Base-by-base conservation (phyloP, 2,113 vertebrate genomes). In the Steatornis caripensis region DNA sequence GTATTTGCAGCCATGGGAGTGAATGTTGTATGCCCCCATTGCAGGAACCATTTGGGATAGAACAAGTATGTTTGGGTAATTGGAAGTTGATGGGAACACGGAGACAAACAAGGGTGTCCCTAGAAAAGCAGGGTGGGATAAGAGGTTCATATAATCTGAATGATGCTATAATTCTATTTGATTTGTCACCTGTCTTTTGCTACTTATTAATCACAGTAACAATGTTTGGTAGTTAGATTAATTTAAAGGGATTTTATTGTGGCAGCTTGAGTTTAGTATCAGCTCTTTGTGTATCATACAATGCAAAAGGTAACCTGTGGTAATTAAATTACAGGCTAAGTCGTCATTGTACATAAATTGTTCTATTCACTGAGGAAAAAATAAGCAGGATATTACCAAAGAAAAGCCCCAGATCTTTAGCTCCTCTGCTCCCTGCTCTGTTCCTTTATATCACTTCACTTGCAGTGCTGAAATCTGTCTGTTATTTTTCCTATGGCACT, bases 141-240 rank as follows among this genome's bases (percentile, higher is more conserved):
- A 39, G 36, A 60, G 9, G 26, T 78, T 83, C 22, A 2, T 87
- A 24, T 76, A n/a, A 32, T 71, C 21, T 72, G 45, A 91, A 46
- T 76, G n/a, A 26, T 66, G 29, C 69, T 87, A 0, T 82, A 81
- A 68, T 81, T 84, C 64, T 74, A 1, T 82, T 89, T 78, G 39
- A 79, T 90, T 94, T 89, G 60, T 92, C 83, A 57, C 79, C 69
- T 96, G 60, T n/a, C 60, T 89, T 76, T 96, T 93, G 65, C 77
- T 87, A 66, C 74, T 93, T 86, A 68, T 92, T 92, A 89, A 87
- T 90, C 80, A 79, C 34, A 84, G 64, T 69, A 84, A 66, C 66
- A 86, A 49, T 34, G 46, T 80, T 93, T 90, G 32, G 58, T 89
- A 55, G 61, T 70, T 84, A 55, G 84, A 75, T 92, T 85, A 76